phyloP scores from a whole-genome alignment of 2,113 vertebrate genomes.

The Ptilonorhynchus violaceus region DNA sequence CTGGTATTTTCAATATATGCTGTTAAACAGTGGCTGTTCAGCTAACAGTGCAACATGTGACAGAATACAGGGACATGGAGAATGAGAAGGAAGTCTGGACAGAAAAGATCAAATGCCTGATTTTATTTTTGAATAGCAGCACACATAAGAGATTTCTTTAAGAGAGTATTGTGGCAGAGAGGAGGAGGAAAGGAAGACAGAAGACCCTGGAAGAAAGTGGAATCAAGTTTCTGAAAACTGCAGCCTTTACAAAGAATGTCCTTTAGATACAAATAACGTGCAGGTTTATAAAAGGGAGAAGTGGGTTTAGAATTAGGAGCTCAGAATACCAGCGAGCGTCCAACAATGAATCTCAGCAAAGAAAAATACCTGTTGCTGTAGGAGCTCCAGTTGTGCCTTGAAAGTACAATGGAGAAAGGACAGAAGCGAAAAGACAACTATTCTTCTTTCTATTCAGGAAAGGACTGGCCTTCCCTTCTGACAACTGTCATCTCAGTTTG shows the following conservation, averaged over 20 bases:
- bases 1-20: neutral
- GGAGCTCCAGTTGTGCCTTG: conserved; percentile 60
- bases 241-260: conserved; percentile 22
- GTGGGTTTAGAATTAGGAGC: conserved; percentile 47
- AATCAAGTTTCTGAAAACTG: conserved; percentile 46
- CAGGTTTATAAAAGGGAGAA: conserved; percentile 35
- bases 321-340: conserved; percentile 3
- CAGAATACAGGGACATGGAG: neutral
- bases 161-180: neutral
- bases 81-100: neutral
- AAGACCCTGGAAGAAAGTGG: conserved; percentile 38
- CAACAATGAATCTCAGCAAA: conserved; percentile 51
- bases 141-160: neutral
- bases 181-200: conserved; percentile 13
- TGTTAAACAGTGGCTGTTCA: neutral
- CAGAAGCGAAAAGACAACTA: conserved; percentile 32
- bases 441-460: conserved; percentile 52
- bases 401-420: conserved; percentile 51
- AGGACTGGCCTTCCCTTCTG: conserved; percentile 39
- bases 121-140: conserved; percentile 54
- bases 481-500: conserved; percentile 49
- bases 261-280: conserved; percentile 43
- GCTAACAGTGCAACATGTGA: neutral
- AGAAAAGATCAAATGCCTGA: conserved; percentile 41
- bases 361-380: conserved; percentile 58